A percentile compares a stretch with the other conserved stretches of the same genome.
Evolutionary conservation across 2,888 invertebrate genomes (phyloP).

Genomic region (Dicycla oo): DNA sequence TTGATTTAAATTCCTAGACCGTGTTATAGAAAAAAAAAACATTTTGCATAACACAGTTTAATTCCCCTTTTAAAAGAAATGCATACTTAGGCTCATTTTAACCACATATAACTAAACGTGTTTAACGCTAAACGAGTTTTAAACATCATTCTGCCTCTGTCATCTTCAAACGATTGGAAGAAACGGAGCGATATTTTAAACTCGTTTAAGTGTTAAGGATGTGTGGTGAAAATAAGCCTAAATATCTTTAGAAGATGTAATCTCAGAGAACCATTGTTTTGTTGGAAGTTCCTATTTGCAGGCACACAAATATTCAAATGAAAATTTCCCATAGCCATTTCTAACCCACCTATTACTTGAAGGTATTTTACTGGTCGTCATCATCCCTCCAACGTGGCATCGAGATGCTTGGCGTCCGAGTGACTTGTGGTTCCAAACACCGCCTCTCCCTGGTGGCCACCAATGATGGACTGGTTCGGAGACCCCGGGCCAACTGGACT

Average conservation of each 20-base stretch:
- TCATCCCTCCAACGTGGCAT: constrained; percentile 98
- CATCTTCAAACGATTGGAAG: no score
- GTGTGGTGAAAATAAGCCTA: no score
- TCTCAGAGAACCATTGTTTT: neutral
- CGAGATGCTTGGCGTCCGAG: constrained; percentile 95
- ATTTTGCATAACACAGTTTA: no score
- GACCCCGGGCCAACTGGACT: constrained; percentile 97
- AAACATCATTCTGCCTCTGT: no score
- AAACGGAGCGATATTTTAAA: no score
- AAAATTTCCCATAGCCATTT: neutral
- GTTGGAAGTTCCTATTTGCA: neutral
- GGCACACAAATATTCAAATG: neutral
- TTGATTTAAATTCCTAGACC: neutral
- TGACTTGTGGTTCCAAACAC: constrained; percentile 95
- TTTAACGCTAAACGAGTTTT: no score
- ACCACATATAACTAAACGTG: no score
- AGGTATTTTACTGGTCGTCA: constrained; percentile 99
- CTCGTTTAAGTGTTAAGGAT: no score
- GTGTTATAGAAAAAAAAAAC: no score
- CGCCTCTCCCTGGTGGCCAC: constrained; percentile 93
- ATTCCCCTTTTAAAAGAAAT: neutral
- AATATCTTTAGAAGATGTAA: neutral
- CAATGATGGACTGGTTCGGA: constrained; percentile 95
- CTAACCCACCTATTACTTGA: neutral
- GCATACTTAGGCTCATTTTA: no score